phyloP scores from a whole-genome alignment of 2,888 invertebrate species.

The Leucania comma region DNA sequence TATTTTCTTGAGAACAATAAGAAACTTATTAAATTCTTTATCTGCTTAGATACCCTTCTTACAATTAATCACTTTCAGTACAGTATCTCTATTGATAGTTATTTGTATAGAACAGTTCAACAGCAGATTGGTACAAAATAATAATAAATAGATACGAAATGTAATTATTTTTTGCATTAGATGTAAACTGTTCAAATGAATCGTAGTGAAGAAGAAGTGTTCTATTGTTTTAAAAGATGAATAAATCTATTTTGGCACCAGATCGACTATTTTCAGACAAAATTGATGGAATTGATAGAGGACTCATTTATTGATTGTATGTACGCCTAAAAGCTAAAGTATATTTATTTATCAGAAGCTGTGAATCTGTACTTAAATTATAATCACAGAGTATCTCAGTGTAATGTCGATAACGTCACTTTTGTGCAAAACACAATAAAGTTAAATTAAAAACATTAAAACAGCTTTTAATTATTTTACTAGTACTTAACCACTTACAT shows the following conservation, averaged over 20 bases:
- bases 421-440: conserved; percentile 88
- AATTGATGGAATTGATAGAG: conserved; percentile 82
- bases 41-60: conserved; percentile 39
- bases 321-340: conserved; percentile 74
- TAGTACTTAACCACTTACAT: too few relatives aligned
- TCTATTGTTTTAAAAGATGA: conserved; percentile 65
- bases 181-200: conserved; percentile 62
- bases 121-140: conserved; percentile 69
- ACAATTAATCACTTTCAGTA: conserved; percentile 54
- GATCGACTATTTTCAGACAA: conserved; percentile 76
- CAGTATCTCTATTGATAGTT: conserved; percentile 51
- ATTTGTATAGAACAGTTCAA: conserved; percentile 58
- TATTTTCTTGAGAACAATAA: conserved; percentile 52
- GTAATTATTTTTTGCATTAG: conserved; percentile 58
- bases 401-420: conserved; percentile 86
- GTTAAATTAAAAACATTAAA: conserved; percentile 69
- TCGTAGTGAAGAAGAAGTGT: conserved; percentile 49
- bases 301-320: conserved; percentile 70
- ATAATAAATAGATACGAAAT: conserved; percentile 58
- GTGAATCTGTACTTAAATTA: conserved; percentile 89
- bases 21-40: conserved; percentile 36
- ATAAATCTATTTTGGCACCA: conserved; percentile 81
- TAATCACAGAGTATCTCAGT: conserved; percentile 87
- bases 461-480: conserved; percentile 50
- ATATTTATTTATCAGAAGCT: conserved; percentile 86